phyloP scores from a whole-genome alignment of 1,140 invertebrate genomes.

The Trachymyrmex cornetzi region DNA sequence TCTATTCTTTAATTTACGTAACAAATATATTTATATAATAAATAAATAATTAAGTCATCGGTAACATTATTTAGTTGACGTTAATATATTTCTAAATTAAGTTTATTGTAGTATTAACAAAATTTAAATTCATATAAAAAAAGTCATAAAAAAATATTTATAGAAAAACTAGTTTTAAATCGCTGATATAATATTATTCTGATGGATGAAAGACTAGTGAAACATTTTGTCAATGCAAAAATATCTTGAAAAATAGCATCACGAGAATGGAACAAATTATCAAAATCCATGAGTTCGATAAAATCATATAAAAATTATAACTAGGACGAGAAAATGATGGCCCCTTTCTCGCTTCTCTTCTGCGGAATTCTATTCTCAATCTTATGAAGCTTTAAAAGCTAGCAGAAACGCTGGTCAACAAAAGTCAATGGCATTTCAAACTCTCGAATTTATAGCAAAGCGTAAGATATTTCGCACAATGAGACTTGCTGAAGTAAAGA shows the following conservation, averaged over 20 bases:
- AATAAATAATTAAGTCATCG: not conserved
- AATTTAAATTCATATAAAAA: not conserved
- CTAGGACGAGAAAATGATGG: not conserved
- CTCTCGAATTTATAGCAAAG: constrained; percentile 18
- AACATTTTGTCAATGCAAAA: not conserved
- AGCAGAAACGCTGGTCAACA: not conserved
- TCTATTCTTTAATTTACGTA: not conserved
- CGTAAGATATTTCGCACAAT: constrained; percentile 19
- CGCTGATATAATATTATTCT: not conserved
- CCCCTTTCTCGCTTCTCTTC: not conserved
- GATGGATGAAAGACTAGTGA: not conserved
- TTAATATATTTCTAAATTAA: constrained; percentile 30
- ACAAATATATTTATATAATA: too few species aligned
- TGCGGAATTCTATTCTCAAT: constrained; percentile 33
- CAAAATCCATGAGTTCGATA: not conserved
- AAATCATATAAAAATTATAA: constrained; percentile 33
- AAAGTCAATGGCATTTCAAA: constrained; percentile 41
- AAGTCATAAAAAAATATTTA: too few species aligned
- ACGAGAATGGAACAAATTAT: not conserved
- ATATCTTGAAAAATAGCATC: not conserved
- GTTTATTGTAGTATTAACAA: not conserved
- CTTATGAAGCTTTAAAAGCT: constrained; percentile 14
- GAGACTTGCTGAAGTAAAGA: not conserved
- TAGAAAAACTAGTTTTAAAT: not conserved
- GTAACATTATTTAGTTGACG: not conserved